Conservation (phyloP, 2,113 vertebrate species). For the Gymnobelideus leadbeateri region DNA sequence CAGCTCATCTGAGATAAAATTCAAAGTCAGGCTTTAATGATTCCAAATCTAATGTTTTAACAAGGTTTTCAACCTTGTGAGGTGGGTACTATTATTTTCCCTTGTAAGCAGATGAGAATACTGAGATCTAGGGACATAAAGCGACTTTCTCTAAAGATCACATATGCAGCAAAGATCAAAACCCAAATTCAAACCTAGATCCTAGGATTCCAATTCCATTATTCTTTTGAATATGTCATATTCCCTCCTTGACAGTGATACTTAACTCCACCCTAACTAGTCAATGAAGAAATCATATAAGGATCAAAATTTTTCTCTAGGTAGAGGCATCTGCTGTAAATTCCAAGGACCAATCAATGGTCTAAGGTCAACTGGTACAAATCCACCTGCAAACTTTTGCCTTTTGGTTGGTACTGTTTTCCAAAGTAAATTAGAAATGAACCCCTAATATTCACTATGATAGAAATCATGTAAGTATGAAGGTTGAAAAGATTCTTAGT, state of each 20-base stretch:
- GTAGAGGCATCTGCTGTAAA: neutral
- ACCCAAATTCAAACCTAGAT: neutral
- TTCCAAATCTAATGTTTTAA: neutral
- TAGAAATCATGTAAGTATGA: neutral
- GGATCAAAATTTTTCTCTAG: neutral
- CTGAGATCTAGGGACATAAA: neutral
- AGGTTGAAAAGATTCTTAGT: conserved; percentile 5
- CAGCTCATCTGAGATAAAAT: neutral
- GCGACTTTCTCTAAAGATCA: neutral
- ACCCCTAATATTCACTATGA: neutral
- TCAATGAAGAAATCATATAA: neutral
- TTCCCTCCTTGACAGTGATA: neutral
- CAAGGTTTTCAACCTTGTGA: neutral
- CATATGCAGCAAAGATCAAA: neutral
- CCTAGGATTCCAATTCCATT: neutral
- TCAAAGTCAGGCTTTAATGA: neutral
- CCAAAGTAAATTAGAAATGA: neutral
- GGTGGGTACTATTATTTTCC: neutral
- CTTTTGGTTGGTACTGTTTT: neutral
- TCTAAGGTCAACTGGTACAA: neutral
- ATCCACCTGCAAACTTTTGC: neutral
- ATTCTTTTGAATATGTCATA: neutral
- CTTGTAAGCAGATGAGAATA: neutral
- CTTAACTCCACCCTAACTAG: too few relatives aligned
- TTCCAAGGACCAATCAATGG: neutral